phyloP scores from a whole-genome alignment of 2,113 vertebrate genomes.

The Psammodynastes pulverulentus region DNA sequence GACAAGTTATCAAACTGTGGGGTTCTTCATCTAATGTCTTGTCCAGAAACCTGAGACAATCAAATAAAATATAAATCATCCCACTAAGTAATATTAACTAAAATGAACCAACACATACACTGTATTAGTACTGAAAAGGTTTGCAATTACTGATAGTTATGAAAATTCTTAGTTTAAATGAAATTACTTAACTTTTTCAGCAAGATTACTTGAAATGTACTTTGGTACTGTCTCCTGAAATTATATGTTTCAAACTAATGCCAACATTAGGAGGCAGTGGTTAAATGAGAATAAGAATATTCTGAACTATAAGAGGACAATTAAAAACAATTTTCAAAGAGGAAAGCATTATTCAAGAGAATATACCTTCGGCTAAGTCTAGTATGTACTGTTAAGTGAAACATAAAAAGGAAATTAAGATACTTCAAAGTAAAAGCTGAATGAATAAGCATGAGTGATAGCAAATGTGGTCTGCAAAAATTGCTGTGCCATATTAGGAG shows the following conservation, averaged over 20 bases:
- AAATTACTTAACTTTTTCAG: background rate
- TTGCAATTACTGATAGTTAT: background rate
- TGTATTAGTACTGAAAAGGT: background rate
- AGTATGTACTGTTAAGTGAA: background rate
- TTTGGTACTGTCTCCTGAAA: background rate
- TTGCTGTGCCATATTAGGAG: background rate
- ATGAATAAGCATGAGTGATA: background rate
- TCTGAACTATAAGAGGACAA: background rate
- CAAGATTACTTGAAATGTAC: background rate
- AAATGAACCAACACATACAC: background rate
- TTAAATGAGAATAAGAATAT: background rate
- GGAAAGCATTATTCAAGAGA: background rate
- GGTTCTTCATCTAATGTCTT: slow-evolving; percentile 48
- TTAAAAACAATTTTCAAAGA: no score
- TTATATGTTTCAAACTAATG: background rate
- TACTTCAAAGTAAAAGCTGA: background rate
- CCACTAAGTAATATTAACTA: background rate
- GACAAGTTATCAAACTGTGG: background rate
- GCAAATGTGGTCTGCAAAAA: background rate
- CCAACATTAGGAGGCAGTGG: background rate
- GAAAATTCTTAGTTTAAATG: background rate
- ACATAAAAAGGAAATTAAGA: background rate
- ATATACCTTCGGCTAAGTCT: background rate
- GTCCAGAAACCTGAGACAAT: slow-evolving; percentile 23
- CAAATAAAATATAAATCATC: background rate